Evolutionary conservation across 2,113 vertebrate genomes (phyloP), one percentile per base, ranked within the genome.

Genomic region (Oncorhynchus masou): DNA sequence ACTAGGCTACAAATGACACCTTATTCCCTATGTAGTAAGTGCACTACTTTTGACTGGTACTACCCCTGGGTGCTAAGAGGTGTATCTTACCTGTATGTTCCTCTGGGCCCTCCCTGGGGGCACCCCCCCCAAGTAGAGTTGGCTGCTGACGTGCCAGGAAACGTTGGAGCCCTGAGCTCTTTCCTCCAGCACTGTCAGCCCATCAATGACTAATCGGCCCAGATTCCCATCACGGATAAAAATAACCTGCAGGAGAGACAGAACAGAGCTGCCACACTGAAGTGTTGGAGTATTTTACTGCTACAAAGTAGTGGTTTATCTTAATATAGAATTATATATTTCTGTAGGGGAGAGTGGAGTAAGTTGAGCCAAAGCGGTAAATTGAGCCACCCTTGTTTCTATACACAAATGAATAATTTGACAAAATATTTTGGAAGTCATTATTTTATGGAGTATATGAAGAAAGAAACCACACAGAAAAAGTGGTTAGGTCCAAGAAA

Each of bases 91-190:
- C 96, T 95, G 96, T 62, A 97, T 93, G 80, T 97, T 97, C 88
- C 93, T 97, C 27, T 91, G 91, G 68, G 95, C 95, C 84, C 80
- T 95, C 74, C 92, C 94, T 0, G 95, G 94, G 73, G 96, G 95
- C 71, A 97, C 95, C 64, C 97, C 96, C 60, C 97, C 97, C 8
- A 98, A 83, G 19, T 96, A 96, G 74, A 98, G 87, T 3, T 95
- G 95, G 59, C 88, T 89, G 31, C 81, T 93, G 84, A 96, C 91
- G 39, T 92, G 91, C 95, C 95, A 97, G 27, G 85, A 68, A 54
- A 84, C 57, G 2, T 59, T 77, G 60, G 82, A 81, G 39, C 76
- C 73, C 11, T 85, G 59, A 68, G 91, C 89, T 80, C 85, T 86
- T 74, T 96, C 95, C 90, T 97, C 94, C 79, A 95, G 79, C 51